These are phyloP conservation scores for Xyrichtys novacula DNA, from an alignment of 2,797 vertebrate genomes.

Conservation along the genomic window DNA sequence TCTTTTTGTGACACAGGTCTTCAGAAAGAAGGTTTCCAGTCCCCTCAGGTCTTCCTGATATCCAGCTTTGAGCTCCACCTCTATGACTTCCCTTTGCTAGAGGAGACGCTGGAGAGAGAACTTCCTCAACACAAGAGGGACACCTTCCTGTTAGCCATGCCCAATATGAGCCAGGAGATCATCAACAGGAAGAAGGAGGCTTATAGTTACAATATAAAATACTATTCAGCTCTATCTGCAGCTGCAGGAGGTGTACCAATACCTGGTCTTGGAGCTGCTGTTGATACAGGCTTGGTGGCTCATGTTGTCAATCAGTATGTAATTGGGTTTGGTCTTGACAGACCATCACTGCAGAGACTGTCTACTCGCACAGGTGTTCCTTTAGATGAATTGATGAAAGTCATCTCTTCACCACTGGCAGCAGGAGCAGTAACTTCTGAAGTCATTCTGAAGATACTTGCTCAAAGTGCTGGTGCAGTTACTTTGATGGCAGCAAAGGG, in stretches of 20 bases:
- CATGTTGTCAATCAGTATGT: fast-evolving
- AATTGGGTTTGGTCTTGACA: constrained; percentile 20
- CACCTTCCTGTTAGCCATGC: constrained; percentile 13
- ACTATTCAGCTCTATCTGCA: fast-evolving
- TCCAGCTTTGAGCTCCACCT: constrained; percentile 61
- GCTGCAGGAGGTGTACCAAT: not conserved
- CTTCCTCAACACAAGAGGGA: constrained; percentile 29
- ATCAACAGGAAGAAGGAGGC: constrained; percentile 29
- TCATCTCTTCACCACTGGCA: not conserved
- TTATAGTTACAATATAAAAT: not conserved
- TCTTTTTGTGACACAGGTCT: constrained; percentile 26
- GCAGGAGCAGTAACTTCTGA: fast-evolving
- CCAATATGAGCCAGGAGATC: not conserved
- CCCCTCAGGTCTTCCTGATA: constrained; percentile 80
- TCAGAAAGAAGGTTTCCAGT: constrained; percentile 12
- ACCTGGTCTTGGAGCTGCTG: not conserved
- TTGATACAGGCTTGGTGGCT: not conserved
- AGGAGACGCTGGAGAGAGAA: constrained; percentile 24
- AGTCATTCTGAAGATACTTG: fast-evolving
- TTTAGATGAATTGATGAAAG: not conserved
- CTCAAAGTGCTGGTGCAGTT: fast-evolving
- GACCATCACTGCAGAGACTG: not conserved
- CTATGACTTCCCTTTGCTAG: constrained; percentile 72
- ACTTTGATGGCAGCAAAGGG: not conserved
- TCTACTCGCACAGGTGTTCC: fast-evolving